Evolutionary conservation across 2,888 invertebrate genomes (phyloP).

Genomic region (Orgyia antiqua): DNA sequence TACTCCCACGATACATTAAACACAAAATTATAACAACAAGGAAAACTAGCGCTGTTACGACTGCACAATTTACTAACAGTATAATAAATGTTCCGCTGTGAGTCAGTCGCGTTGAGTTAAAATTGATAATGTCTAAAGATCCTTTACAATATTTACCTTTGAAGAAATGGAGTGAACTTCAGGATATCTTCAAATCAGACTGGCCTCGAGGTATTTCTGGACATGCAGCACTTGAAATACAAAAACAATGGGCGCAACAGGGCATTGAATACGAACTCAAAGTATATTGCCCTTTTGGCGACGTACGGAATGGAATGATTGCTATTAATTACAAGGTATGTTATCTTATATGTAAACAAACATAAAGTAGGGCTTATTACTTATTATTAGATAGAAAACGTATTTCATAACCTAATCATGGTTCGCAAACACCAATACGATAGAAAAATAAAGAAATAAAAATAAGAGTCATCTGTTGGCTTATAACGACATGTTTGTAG

Average conservation of each 20-base stretch:
- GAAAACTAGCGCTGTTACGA: too few relatives aligned
- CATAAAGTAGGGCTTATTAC: too few relatives aligned
- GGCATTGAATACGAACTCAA: conserved; percentile 37
- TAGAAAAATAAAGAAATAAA: too few relatives aligned
- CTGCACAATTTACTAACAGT: neutral
- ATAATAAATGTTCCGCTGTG: neutral
- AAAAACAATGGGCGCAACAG: conserved; percentile 37
- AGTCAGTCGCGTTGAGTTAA: neutral
- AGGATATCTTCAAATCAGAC: conserved; percentile 22
- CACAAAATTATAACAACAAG: too few relatives aligned
- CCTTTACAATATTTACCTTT: conserved; percentile 22
- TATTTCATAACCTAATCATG: too few relatives aligned
- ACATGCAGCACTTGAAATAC: conserved; percentile 44
- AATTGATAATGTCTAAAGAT: neutral
- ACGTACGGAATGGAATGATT: conserved; percentile 43
- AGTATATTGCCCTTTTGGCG: conserved; percentile 51
- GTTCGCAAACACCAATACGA: conserved; percentile 8
- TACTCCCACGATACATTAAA: too few relatives aligned
- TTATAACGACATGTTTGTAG: too few relatives aligned
- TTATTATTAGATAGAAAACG: too few relatives aligned
- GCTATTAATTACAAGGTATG: conserved; percentile 14
- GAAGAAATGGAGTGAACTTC: conserved; percentile 28
- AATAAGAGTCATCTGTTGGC: too few relatives aligned
- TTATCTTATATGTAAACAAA: too few relatives aligned
- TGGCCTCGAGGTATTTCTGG: conserved; percentile 47